Evolutionary conservation across 2,113 vertebrate genomes (phyloP), one percentile per base, ranked within the genome.

Genomic region (Scophthalmus maximus): DNA sequence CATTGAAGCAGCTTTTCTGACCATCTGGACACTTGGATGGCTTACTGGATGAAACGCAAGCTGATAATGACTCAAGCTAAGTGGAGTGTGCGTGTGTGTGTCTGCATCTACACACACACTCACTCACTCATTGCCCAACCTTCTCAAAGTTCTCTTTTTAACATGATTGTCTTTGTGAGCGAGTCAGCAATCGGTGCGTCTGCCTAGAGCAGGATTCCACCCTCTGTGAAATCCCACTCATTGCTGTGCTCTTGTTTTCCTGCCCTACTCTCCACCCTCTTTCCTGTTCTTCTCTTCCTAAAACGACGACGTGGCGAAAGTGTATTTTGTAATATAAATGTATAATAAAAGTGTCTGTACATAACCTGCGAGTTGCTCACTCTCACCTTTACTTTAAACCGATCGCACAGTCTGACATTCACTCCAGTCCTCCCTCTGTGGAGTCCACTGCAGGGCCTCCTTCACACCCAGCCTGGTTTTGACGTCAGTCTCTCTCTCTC

Each of bases 11-110:
- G 86, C 88, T 94, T 93, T 91, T 90, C 86, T 83, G 91, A 90
- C 93, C 91, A 93, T 93, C 93, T 94, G 93, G 91, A 92, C 86
- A 82, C 84, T 91, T 88, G 87, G 89, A 90, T 83, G 74, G 83
- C 83, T 91, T 91, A 91, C 79, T 84, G 88, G 87, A 86, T 91
- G 88, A 84, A 91, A 82, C 72, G 81, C 87, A 90, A 92, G 90
- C 88, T 90, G 91, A 92, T 93, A 90, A 93, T 93, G 91, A 93
- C 89, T 88, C 81, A 79, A 87, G 73, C 86, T 88, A 79, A 87
- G 79, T 84, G 73, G 78, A 79, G 81, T 79, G 79, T 78, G 79
- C n/a, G n/a, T 84, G 82, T 83, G 50, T 66, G 22, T 53, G 62
- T 66, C 46, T 73, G 6, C 58, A 20, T 11, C 10, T 15, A 49